These are phyloP conservation scores for Vireo griseus DNA, from an alignment of 2,797 vertebrate genomes.

Conservation along the genomic window DNA sequence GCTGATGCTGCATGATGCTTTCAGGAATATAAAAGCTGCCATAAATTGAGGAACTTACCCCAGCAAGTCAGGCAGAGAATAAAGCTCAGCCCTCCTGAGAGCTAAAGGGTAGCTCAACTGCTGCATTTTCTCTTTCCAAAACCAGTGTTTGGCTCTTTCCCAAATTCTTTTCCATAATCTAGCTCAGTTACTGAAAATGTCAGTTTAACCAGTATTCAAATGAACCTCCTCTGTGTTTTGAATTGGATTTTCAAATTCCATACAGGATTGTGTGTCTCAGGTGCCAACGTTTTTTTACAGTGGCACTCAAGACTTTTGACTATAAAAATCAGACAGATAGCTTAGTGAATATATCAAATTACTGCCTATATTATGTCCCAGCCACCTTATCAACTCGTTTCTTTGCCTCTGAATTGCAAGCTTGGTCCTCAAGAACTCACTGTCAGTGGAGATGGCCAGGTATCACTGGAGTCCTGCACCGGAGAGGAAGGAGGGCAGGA, in stretches of 20 bases:
- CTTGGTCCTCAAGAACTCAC: background rate
- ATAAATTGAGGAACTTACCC: background rate
- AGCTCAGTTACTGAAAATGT: background rate
- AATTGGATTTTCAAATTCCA: background rate
- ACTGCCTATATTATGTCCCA: background rate
- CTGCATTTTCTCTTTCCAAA: background rate
- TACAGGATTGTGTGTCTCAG: background rate
- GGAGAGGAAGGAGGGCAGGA: background rate
- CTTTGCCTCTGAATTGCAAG: background rate
- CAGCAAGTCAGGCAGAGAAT: background rate
- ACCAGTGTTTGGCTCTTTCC: background rate
- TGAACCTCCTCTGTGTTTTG: background rate
- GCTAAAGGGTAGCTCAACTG: background rate
- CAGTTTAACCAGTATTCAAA: background rate
- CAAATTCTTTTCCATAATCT: background rate
- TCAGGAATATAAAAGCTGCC: background rate
- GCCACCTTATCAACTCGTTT: background rate
- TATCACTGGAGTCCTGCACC: background rate
- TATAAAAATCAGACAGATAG: background rate
- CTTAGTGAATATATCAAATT: background rate
- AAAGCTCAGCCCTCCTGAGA: background rate
- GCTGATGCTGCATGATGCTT: background rate
- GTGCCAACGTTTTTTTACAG: background rate
- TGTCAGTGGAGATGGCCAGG: background rate
- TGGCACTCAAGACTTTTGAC: background rate